Evolutionary conservation across 2,797 vertebrate species (phyloP), one percentile per base, ranked within the genome.

Genomic region (Clarias laeviceps): DNA sequence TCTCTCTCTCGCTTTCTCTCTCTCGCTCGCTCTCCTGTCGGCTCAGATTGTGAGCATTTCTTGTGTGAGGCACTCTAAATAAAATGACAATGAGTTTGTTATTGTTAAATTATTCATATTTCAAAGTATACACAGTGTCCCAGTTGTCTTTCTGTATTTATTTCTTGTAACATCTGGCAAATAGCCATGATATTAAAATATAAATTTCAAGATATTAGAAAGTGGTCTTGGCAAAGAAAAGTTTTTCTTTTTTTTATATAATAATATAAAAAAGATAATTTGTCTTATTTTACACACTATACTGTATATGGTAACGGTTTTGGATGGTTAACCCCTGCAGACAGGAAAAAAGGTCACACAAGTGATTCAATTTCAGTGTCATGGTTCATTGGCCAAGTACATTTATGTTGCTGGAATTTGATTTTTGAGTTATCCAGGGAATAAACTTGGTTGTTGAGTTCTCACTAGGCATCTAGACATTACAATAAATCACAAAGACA

Each of bases 401-500:
- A 54, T 29, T 54, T 62, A 34, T 40, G 24, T 62, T n/a, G 62
- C 20, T 18, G 34, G 5, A 64, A 64, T 40, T 45, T 64, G 59
- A 64, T 45, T 64, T 34, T 11, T 12, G 27, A 29, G 50, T 57
- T 57, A 7, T 77, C 9, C n/a, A 29, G 17, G 17, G n/a, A 76
- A 56, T 17, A 17, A 74, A 54, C 14, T 76, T 78, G 56, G 7
- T 56, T 29, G n/a, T 22, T 32, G 27, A 76, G 29, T 59, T 77
- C 45, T 54, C 45, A 27, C 15, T 27, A 74, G 72, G n/a, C 5
- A 18, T 54, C 15, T 8, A 74, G 5, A 54, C 7, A 56, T 61
- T 78, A 78, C 18, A 78, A 15, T 32, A 77, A 57, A 77, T 77
- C 7, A 77, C n/a, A 54, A 57, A 57, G 45, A 32, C n/a, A 59